Evolutionary conservation across 2,113 vertebrate genomes (phyloP).

Genomic region (Chlorodrepanis virens): DNA sequence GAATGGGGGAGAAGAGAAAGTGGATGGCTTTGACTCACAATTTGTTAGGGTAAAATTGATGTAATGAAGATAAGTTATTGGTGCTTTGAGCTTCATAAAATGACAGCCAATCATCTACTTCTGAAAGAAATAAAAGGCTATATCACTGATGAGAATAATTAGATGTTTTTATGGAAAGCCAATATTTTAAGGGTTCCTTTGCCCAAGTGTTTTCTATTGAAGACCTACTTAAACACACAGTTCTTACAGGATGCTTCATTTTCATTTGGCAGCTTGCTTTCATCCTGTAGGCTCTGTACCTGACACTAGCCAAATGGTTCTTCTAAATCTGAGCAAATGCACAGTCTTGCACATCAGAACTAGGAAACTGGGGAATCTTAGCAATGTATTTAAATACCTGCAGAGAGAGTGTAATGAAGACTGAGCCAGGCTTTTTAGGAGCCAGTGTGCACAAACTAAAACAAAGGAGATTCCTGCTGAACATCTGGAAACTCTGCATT

Average conservation of each 20-base stretch:
- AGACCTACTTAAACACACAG: neutral
- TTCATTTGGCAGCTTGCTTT: neutral
- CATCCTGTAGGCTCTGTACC: fast-evolving
- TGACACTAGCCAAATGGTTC: no score
- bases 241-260: neutral
- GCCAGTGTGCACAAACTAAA: neutral
- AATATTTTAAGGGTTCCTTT: neutral
- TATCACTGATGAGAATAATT: neutral
- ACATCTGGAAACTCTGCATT: neutral
- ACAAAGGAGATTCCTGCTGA: neutral
- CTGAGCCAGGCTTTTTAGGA: neutral
- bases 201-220: neutral
- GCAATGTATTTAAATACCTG: neutral
- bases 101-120: neutral
- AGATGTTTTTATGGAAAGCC: neutral
- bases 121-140: neutral
- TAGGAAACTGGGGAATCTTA: neutral
- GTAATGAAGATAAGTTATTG: neutral
- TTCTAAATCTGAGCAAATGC: neutral
- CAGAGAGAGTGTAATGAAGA: neutral
- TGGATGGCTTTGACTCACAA: neutral
- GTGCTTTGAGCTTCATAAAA: neutral
- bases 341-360: neutral
- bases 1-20: neutral
- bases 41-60: neutral